Percentiles rank a stretch among this genome's conserved stretches.
These are phyloP conservation scores for Coregonus suidteri DNA, from an alignment of 2,797 vertebrate genomes.

Conservation along the genomic window DNA sequence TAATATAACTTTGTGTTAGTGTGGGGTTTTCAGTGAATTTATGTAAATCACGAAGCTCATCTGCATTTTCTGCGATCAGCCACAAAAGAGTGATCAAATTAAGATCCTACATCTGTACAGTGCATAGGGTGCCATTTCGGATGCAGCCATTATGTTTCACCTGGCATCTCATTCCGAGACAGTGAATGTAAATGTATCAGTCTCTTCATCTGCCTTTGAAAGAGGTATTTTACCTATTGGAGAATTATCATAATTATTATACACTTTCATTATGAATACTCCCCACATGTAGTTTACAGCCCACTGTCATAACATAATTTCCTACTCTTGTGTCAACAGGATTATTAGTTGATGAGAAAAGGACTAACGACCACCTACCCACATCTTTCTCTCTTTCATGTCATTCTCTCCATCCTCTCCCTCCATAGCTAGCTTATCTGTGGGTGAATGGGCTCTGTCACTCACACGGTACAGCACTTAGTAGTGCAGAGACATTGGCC, in stretches of 20 bases:
- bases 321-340: neutral
- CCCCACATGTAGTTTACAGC: too few relatives aligned
- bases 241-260: neutral
- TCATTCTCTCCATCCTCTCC: neutral
- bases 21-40: too few relatives aligned
- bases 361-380: neutral
- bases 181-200: neutral
- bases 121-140: too few relatives aligned
- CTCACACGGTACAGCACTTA: too few relatives aligned
- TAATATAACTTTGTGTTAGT: too few relatives aligned
- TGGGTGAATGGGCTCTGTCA: neutral
- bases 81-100: too few relatives aligned
- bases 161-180: neutral
- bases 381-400: too few relatives aligned
- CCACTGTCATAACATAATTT: neutral
- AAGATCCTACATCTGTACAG: too few relatives aligned
- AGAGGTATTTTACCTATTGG: neutral
- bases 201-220: neutral
- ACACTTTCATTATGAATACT: neutral
- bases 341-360: neutral
- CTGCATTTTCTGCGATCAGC: too few relatives aligned
- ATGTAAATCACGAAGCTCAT: too few relatives aligned
- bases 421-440: neutral
- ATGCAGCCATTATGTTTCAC: too few relatives aligned
- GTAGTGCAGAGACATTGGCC: neutral